Percentiles rank a stretch among this genome's conserved stretches.
phyloP scores from a whole-genome alignment of 2,797 vertebrate species.

The Otolemur crassicaudatus region DNA sequence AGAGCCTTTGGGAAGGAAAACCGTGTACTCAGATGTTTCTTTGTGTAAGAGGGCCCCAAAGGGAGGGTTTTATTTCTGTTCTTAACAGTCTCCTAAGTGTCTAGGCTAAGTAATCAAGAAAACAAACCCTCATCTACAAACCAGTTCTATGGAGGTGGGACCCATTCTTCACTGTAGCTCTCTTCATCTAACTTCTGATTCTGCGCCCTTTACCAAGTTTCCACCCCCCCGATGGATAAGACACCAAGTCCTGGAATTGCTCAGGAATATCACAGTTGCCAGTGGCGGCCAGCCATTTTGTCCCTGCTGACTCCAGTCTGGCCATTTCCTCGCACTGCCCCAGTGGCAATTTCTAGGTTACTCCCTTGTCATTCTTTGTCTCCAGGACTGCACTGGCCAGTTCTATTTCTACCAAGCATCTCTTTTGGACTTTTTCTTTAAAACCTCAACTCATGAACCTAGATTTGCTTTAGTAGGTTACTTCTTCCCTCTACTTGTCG shows the following conservation, averaged over 20 bases:
- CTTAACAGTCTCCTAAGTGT: neutral
- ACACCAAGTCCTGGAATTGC: neutral
- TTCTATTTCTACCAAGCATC: neutral
- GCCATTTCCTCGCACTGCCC: neutral
- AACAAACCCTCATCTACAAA: neutral
- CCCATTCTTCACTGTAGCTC: neutral
- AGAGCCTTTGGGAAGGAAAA: neutral
- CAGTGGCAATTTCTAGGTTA: neutral
- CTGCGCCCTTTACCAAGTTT: neutral
- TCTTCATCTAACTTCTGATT: neutral
- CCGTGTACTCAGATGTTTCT: neutral
- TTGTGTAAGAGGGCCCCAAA: constrained; percentile 28
- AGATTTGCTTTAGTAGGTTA: neutral
- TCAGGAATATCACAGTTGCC: neutral
- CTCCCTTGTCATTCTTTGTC: neutral
- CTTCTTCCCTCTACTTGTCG: constrained; percentile 48
- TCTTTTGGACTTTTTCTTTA: neutral
- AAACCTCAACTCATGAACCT: neutral
- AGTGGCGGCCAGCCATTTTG: neutral
- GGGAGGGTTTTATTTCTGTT: neutral
- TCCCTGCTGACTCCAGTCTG: neutral
- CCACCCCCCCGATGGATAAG: neutral
- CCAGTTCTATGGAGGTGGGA: neutral
- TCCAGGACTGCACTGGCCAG: neutral
- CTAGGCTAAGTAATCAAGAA: constrained; percentile 4